A percentile compares a stretch with the other conserved stretches of the same genome.
Conservation (phyloP, 2,797 vertebrate species). For the Takifugu rubripes region DNA sequence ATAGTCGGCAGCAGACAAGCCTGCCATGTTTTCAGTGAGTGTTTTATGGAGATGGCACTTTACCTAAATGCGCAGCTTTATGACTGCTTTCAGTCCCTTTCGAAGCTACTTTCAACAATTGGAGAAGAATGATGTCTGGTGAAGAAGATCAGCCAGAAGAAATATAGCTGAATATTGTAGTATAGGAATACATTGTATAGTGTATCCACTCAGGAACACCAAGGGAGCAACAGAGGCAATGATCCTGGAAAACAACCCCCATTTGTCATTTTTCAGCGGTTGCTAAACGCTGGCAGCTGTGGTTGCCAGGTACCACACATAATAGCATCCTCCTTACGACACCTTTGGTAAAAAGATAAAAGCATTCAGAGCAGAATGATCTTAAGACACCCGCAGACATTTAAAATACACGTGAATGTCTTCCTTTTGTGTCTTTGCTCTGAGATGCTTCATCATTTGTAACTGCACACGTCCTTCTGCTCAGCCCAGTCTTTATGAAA, state of each 20-base stretch:
- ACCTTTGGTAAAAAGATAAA: background rate
- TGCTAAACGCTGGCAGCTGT: background rate
- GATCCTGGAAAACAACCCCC: background rate
- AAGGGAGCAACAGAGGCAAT: background rate
- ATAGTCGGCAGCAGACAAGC: slow-evolving; percentile 23
- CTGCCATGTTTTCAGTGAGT: slow-evolving; percentile 6
- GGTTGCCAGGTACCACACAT: background rate
- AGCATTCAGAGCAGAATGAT: background rate
- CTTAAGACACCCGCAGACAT: background rate
- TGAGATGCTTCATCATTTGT: background rate
- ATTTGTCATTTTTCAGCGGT: background rate
- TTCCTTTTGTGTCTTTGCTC: background rate
- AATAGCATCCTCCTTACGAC: too few species aligned
- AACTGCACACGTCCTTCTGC: background rate
- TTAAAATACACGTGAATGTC: too few species aligned
- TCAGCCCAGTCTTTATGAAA: slow-evolving; percentile 7
- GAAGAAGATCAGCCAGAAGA: background rate
- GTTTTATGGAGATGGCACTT: background rate
- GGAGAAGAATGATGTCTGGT: background rate
- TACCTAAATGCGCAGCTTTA: background rate
- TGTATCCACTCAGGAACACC: too few species aligned
- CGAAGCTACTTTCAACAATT: too few species aligned
- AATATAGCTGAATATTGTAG: background rate
- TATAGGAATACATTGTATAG: background rate
- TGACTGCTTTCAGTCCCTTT: background rate